Conservation (phyloP, 1,140 invertebrate genomes). For the Mylabris phalerata region DNA sequence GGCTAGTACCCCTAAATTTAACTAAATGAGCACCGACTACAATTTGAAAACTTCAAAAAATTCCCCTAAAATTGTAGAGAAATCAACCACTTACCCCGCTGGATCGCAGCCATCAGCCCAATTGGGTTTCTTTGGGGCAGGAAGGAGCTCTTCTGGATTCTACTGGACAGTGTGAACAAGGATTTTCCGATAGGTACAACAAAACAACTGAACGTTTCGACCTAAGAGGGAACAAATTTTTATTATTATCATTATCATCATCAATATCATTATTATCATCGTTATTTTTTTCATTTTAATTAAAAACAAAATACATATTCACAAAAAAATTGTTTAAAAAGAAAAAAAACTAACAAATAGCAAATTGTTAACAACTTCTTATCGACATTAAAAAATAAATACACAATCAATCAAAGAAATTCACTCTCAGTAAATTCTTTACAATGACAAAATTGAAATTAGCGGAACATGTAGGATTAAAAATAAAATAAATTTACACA, state of each 20-base stretch:
- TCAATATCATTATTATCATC: slow-evolving; percentile 4
- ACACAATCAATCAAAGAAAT: slow-evolving; percentile 3
- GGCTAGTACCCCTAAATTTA: too few species aligned
- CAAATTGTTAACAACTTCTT: slow-evolving; percentile 3
- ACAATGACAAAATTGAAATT: too few species aligned
- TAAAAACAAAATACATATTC: slow-evolving; percentile 9
- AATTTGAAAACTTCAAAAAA: too few species aligned
- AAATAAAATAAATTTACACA: background rate
- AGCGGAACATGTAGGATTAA: too few species aligned
- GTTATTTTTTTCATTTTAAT: slow-evolving; percentile 5
- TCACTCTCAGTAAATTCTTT: slow-evolving; percentile 1
- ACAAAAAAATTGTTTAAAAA: slow-evolving; percentile 8
- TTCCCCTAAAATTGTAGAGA: too few species aligned
- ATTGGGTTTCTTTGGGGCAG: too few species aligned
- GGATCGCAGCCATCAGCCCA: too few species aligned
- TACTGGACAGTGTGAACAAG: too few species aligned
- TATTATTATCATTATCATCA: slow-evolving; percentile 1
- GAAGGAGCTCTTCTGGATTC: too few species aligned
- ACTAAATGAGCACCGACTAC: too few species aligned
- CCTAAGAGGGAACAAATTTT: slow-evolving; percentile 1
- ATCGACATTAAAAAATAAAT: slow-evolving; percentile 7
- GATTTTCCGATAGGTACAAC: background rate
- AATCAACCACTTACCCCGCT: too few species aligned
- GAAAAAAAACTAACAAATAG: slow-evolving; percentile 9
- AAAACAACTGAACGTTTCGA: background rate